These are phyloP conservation scores for Leptobrachium ailaonicum DNA, from an alignment of 2,113 vertebrate genomes.

Conservation along the genomic window DNA sequence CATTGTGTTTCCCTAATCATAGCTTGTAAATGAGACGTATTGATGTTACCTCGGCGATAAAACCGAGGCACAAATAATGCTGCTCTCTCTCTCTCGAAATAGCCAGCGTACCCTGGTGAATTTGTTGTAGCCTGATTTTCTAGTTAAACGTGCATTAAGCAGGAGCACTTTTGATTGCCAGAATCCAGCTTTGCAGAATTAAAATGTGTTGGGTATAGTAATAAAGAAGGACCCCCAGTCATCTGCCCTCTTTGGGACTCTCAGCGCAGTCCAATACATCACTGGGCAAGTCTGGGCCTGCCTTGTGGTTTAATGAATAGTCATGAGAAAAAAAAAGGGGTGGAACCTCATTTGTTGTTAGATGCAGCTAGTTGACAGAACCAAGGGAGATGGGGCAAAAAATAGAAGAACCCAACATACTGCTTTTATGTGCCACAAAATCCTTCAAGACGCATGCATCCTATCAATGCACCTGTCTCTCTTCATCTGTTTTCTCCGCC, in stretches of 20 bases:
- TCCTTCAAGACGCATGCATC: slow-evolving; percentile 52
- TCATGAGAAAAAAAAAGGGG: slow-evolving; percentile 82
- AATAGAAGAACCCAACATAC: slow-evolving; percentile 63
- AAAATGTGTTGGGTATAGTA: rapidly evolving
- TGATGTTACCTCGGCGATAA: slow-evolving; percentile 18
- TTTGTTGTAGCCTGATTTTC: not conserved
- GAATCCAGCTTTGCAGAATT: not conserved
- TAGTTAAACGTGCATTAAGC: not conserved
- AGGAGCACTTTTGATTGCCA: rapidly evolving
- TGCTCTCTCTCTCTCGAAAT: not conserved
- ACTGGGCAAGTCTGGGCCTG: slow-evolving; percentile 87
- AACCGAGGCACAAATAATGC: not conserved
- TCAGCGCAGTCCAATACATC: slow-evolving; percentile 77
- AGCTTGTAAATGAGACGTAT: slow-evolving; percentile 24
- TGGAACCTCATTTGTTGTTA: slow-evolving; percentile 84
- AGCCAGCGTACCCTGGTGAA: not conserved
- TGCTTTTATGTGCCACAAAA: slow-evolving; percentile 51
- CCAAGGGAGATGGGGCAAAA: slow-evolving; percentile 67
- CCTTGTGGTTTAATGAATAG: slow-evolving; percentile 81
- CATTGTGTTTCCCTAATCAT: slow-evolving; percentile 16
- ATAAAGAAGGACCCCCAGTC: slow-evolving; percentile 21
- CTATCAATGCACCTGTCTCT: not conserved
- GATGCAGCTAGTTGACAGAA: slow-evolving; percentile 84
- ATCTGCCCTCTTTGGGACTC: slow-evolving; percentile 55
- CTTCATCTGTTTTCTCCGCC: not conserved